phyloP scores from a whole-genome alignment of 2,888 invertebrate species.

The Stenichneumon culpator region DNA sequence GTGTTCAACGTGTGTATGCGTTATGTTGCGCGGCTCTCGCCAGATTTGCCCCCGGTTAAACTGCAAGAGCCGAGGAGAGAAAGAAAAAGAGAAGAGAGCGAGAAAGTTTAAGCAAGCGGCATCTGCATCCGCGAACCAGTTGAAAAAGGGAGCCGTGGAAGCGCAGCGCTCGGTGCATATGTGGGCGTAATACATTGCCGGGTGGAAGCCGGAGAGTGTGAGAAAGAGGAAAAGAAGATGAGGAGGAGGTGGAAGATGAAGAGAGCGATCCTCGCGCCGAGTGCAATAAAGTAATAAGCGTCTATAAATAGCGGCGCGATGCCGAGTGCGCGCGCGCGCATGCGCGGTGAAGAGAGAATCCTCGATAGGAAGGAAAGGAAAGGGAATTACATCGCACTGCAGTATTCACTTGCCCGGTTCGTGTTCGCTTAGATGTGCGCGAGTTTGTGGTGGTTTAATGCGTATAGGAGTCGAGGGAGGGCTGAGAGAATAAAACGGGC shows the following conservation, averaged over 20 bases:
- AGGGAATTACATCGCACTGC: neutral
- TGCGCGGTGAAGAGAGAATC: slow-evolving; percentile 23
- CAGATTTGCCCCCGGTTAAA: neutral
- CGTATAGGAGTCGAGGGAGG: neutral
- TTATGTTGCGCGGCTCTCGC: neutral
- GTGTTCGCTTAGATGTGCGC: neutral
- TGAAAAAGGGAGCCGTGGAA: slow-evolving; percentile 49
- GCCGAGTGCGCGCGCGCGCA: slow-evolving; percentile 35
- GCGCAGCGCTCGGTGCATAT: slow-evolving; percentile 31
- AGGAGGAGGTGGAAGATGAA: slow-evolving; percentile 9
- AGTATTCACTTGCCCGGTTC: slow-evolving; percentile 9
- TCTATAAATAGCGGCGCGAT: slow-evolving; percentile 79
- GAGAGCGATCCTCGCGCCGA: slow-evolving; percentile 65
- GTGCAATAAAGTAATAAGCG: slow-evolving; percentile 82
- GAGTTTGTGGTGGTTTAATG: slow-evolving; percentile 1
- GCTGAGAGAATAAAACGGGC: slow-evolving; percentile 60
- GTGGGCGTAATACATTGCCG: slow-evolving; percentile 51
- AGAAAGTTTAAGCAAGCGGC: neutral
- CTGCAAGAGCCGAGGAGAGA: neutral
- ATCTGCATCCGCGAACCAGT: slow-evolving; percentile 65
- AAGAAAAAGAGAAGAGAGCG: neutral
- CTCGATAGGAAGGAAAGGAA: slow-evolving; percentile 42
- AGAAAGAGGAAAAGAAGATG: slow-evolving; percentile 19
- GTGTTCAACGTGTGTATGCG: neutral
- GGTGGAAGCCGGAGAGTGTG: slow-evolving; percentile 12